A percentile compares a stretch with the other conserved stretches of the same genome.
Evolutionary conservation across 2,113 vertebrate genomes (phyloP).

Genomic region (Naja naja): DNA sequence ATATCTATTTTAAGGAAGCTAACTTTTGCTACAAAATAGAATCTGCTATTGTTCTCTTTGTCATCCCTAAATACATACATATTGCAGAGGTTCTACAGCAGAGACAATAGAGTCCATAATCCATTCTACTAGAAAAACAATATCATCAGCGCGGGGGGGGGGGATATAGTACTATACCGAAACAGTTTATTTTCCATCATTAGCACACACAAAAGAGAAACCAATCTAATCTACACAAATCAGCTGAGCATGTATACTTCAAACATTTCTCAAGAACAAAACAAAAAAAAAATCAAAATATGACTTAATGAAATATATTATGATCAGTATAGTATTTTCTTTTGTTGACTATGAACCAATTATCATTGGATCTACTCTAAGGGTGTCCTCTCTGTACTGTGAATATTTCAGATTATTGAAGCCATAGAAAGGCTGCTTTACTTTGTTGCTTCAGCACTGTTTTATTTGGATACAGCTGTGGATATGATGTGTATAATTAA

Average conservation of each 20-base stretch:
- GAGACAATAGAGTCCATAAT: background rate
- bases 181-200: background rate
- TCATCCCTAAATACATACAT: background rate
- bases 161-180: background rate
- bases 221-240: background rate
- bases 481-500: slow-evolving; percentile 73
- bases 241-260: background rate
- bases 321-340: slow-evolving; percentile 28
- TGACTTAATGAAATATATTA: slow-evolving; percentile 25
- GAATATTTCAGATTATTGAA: slow-evolving; percentile 50
- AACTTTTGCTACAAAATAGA: background rate
- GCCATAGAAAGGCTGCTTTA: slow-evolving; percentile 41
- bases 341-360: background rate
- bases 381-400: slow-evolving; percentile 33
- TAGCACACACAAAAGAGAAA: background rate
- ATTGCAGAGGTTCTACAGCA: background rate
- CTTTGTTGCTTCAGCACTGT: slow-evolving; percentile 46
- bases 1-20: background rate
- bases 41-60: background rate
- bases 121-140: background rate
- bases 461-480: slow-evolving; percentile 68
- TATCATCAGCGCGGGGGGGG: background rate
- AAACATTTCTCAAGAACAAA: slow-evolving; percentile 33
- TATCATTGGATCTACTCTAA: slow-evolving; percentile 9
- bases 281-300: slow-evolving; percentile 33